Base-by-base conservation (phyloP, 2,888 invertebrate genomes). In the Catocala fraxini region DNA sequence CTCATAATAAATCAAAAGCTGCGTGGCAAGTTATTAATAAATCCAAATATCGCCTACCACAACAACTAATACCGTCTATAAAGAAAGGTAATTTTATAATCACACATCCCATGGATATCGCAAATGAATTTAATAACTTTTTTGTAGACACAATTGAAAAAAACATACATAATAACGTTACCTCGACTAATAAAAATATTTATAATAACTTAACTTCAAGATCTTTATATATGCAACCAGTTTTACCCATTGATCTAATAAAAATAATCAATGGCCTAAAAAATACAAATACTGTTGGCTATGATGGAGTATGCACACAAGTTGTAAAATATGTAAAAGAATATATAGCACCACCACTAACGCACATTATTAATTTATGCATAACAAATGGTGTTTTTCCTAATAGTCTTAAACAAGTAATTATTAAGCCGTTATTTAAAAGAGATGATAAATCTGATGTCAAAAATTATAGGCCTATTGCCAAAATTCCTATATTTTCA, bases 61-160 rank as follows among this genome's bases (percentile, higher is more conserved):
- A 13, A 6, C 42, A 42, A n/a, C 4, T 13, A 12, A 42, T 41
- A 15, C 13, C 15, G 42, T 15, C 5, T 5, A 42, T 49, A 12
- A 49, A 49, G 34, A 42, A 6, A 12, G 34, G 49, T n/a, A 43
- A 42, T 12, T 5, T 9, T 7, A 25, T 7, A 1, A 3, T 56
- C 13, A 43, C 42, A 5, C 7, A 43, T 5, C 56, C 56, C 3
- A 10, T n/a, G 5, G 33, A 56, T n/a, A 56, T 56, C 6, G 56
- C 56, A n/a, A 25, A 43, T 45, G 42, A 43, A 33, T 53, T 53
- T 34, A 53, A 53, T 45, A 33, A 53, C 10, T 45, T 34, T 34
- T 43, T 53, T 11, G 45, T 53, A n/a, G 53, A 53, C 11, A 11
- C 10, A 33, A 53, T 53, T n/a, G 52, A 52, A 13, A 42, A 42